These are phyloP conservation scores for Sturnira hondurensis DNA, from an alignment of 2,113 vertebrate genomes.

Conservation along the genomic window DNA sequence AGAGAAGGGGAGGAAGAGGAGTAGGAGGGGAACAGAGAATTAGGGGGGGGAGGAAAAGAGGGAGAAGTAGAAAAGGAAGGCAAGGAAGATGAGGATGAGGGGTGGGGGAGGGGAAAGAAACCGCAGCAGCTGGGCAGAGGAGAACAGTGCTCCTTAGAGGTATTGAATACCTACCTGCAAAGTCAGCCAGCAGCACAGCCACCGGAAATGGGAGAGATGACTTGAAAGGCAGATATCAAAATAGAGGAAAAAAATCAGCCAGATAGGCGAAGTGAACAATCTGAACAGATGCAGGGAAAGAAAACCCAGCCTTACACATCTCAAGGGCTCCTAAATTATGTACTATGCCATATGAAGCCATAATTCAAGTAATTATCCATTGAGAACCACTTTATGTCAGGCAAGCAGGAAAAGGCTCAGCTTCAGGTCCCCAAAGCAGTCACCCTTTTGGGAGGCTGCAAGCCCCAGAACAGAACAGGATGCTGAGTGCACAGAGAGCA, in stretches of 20 bases:
- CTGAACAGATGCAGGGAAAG: neutral
- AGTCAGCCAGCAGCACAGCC: neutral
- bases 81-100: neutral
- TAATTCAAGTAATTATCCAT: neutral
- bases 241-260: neutral
- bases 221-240: neutral
- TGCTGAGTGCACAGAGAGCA: neutral
- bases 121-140: neutral
- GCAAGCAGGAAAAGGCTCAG: neutral
- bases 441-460: rapidly evolving
- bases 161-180: neutral
- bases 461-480: neutral
- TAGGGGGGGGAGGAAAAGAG: no score
- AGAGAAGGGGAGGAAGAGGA: neutral
- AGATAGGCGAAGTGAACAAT: neutral
- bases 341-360: neutral
- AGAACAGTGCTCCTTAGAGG: neutral
- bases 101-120: neutral
- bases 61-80: neutral
- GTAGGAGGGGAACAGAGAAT: neutral
- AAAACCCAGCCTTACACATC: neutral
- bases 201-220: neutral
- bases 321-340: neutral
- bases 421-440: neutral
- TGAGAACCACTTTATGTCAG: neutral